Percentiles rank a stretch among this genome's conserved stretches.
phyloP scores from a whole-genome alignment of 1,140 invertebrate species.

The Lerema accius region DNA sequence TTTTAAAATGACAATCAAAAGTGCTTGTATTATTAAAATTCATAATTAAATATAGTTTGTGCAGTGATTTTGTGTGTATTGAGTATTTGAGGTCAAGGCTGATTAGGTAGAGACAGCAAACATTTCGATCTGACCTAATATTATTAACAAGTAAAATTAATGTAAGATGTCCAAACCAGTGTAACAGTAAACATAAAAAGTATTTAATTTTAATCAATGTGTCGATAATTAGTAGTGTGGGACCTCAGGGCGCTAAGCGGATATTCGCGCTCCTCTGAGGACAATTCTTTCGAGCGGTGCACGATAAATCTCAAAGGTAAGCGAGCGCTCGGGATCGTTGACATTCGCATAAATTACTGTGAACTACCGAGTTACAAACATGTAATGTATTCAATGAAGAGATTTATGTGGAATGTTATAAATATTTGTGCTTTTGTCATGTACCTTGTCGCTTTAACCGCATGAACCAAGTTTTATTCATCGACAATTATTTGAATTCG shows the following conservation, averaged over 20 bases:
- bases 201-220: constrained; percentile 68
- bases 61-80: neutral
- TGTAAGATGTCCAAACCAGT: constrained; percentile 49
- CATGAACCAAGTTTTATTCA: constrained; percentile 14
- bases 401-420: constrained; percentile 16
- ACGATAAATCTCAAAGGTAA: constrained; percentile 75
- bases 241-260: constrained; percentile 53
- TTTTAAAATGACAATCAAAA: neutral
- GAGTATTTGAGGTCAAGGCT: constrained; percentile 26
- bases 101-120: constrained; percentile 23
- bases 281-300: constrained; percentile 58
- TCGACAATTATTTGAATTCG: constrained; percentile 33
- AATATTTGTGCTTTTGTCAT: constrained; percentile 9
- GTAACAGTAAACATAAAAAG: constrained; percentile 75
- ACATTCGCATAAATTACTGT: constrained; percentile 73
- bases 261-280: constrained; percentile 57
- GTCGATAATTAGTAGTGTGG: constrained; percentile 53
- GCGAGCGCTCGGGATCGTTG: constrained; percentile 54
- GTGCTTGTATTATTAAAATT: neutral
- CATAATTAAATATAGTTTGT: neutral
- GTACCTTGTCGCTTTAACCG: constrained; percentile 20
- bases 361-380: constrained; percentile 51
- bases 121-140: constrained; percentile 39
- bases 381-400: constrained; percentile 22
- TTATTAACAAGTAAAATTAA: constrained; percentile 51